Evolutionary conservation across 2,113 vertebrate genomes (phyloP).

Genomic region (Coryphaenoides rupestris): DNA sequence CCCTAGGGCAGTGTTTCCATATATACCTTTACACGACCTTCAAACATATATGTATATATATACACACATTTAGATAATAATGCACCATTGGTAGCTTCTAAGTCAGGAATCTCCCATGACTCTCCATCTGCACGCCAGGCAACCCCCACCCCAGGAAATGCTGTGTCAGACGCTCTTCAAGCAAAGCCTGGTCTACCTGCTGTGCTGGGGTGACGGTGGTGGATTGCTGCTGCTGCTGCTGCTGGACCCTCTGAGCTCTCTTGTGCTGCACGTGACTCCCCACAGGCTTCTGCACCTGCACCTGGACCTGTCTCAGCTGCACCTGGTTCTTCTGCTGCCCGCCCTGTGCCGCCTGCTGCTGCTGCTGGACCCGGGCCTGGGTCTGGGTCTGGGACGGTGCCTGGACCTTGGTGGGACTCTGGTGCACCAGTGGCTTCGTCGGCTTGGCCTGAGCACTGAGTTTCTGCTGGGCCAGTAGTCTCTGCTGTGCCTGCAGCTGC

Average conservation of each 20-base stretch:
- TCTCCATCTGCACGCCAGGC: too few relatives aligned
- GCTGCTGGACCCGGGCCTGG: conserved; percentile 39
- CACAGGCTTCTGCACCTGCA: conserved; percentile 30
- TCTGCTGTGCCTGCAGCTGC: conserved; percentile 44
- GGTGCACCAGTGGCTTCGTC: conserved; percentile 7
- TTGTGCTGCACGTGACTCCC: conserved; percentile 23
- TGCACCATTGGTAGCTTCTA: too few relatives aligned
- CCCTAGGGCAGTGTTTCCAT: too few relatives aligned
- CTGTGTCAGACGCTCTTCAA: background rate
- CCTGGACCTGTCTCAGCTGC: too few relatives aligned
- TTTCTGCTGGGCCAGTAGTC: conserved; percentile 41
- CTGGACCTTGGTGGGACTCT: conserved; percentile 35
- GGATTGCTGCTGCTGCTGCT: conserved; percentile 54
- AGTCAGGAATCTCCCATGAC: too few relatives aligned
- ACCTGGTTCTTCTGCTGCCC: too few relatives aligned
- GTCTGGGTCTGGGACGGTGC: conserved; percentile 19
- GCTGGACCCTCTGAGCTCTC: conserved; percentile 38
- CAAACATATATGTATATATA: too few relatives aligned
- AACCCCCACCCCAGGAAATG: background rate
- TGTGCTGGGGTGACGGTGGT: conserved; percentile 47
- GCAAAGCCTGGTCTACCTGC: conserved; percentile 53
- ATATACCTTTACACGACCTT: too few relatives aligned
- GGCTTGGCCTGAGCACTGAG: background rate
- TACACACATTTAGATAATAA: too few relatives aligned
- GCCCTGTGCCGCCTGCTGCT: conserved; percentile 19